Conservation (phyloP, 2,888 invertebrate genomes). For the Ectropis crepuscularia region DNA sequence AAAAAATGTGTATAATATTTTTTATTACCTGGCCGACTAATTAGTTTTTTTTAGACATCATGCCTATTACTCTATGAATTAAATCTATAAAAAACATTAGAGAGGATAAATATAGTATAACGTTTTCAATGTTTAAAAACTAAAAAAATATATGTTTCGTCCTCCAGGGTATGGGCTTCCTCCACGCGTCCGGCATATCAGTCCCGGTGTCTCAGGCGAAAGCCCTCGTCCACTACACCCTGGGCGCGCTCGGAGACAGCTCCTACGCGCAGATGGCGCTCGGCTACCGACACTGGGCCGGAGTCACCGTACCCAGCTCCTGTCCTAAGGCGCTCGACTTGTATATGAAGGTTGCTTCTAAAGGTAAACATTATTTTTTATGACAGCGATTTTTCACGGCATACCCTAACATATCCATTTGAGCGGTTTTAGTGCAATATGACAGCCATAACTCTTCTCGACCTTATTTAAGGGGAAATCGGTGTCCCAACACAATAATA, state of each 20-base stretch:
- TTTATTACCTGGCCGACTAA: no score
- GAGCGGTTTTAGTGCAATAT: no score
- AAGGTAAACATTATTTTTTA: constrained; percentile 81
- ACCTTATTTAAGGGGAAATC: no score
- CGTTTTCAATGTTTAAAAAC: no score
- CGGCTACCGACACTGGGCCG: constrained; percentile 97
- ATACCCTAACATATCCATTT: no score
- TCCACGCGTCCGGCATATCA: constrained; percentile 93
- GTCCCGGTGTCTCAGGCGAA: constrained; percentile 95
- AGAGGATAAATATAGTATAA: no score
- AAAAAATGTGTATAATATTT: no score
- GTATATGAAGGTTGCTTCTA: constrained; percentile 95
- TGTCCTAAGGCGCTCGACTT: constrained; percentile 96
- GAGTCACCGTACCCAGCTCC: constrained; percentile 93
- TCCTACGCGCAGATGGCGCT: constrained; percentile 98
- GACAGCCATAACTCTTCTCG: no score
- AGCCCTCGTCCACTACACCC: constrained; percentile 95
- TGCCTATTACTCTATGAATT: no score
- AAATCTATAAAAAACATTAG: no score
- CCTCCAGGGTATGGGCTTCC: constrained; percentile 91
- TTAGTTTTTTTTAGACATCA: no score
- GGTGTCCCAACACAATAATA: no score
- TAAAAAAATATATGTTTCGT: not conserved
- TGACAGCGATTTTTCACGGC: not conserved
- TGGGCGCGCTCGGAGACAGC: constrained; percentile 96